These are phyloP conservation scores for Calameuta pallipes DNA, from an alignment of 2,888 invertebrate genomes.

Conservation along the genomic window DNA sequence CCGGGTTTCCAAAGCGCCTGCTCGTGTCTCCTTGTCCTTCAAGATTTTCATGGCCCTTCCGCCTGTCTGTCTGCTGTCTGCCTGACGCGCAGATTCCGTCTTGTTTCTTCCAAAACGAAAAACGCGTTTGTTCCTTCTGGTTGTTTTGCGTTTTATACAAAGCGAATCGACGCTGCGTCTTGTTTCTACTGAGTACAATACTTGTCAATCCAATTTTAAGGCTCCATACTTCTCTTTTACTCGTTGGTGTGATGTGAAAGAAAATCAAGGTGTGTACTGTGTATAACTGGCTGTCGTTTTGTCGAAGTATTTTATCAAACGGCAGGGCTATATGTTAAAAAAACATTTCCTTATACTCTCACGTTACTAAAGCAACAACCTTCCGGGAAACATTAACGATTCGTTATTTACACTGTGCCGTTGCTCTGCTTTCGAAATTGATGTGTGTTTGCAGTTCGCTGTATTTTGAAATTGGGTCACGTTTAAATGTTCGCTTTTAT, in stretches of 20 bases:
- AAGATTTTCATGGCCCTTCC: background rate
- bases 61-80: background rate
- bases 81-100: background rate
- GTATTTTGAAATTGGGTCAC: conserved; percentile 16
- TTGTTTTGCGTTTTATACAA: background rate
- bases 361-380: background rate
- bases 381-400: background rate
- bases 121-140: background rate
- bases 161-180: background rate
- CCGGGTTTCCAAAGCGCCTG: conserved; percentile 29
- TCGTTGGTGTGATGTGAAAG: background rate
- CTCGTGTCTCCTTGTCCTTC: conserved; percentile 15
- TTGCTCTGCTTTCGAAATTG: background rate
- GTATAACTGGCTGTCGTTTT: background rate
- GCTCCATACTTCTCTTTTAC: background rate
- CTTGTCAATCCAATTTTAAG: background rate
- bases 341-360: background rate
- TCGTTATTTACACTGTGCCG: background rate
- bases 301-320: background rate
- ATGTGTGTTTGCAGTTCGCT: background rate
- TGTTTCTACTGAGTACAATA: background rate
- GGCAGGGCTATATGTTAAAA: background rate
- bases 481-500: background rate
- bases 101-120: background rate
- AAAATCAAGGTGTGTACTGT: background rate